Conservation (phyloP, 1,140 invertebrate genomes). For the Phortica variegata region DNA sequence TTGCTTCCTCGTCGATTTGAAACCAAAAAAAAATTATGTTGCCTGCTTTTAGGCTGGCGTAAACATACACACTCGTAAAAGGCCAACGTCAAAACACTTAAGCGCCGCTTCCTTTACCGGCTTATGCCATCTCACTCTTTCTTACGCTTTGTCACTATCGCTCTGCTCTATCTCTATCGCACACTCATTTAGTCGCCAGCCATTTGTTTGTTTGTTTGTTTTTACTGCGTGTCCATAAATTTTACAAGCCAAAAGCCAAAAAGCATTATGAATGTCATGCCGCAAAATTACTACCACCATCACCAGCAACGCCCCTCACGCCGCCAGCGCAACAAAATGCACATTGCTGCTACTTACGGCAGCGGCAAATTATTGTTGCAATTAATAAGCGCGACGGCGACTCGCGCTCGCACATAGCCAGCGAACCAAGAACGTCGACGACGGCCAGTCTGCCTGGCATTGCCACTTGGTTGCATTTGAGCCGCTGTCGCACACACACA, state of each 20-base stretch:
- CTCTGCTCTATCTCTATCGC: too few species aligned
- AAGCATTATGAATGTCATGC: slow-evolving; percentile 10
- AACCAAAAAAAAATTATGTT: too few species aligned
- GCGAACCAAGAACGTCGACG: slow-evolving; percentile 5
- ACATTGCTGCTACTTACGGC: slow-evolving; percentile 1
- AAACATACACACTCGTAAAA: too few species aligned
- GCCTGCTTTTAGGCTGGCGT: too few species aligned
- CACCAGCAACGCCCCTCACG: slow-evolving; percentile 1
- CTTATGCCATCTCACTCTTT: slow-evolving; percentile 21
- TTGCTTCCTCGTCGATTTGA: too few species aligned
- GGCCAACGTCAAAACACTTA: too few species aligned
- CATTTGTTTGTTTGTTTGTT: too few species aligned
- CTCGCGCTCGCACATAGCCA: slow-evolving; percentile 23
- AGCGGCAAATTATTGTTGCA: slow-evolving; percentile 44
- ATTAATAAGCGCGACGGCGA: slow-evolving; percentile 38
- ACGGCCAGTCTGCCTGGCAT: slow-evolving; percentile 34
- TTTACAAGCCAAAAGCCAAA: slow-evolving; percentile 18
- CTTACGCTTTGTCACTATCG: too few species aligned
- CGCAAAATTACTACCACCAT: slow-evolving; percentile 26
- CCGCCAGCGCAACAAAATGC: slow-evolving; percentile 4
- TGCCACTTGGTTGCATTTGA: slow-evolving; percentile 36
- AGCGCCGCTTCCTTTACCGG: slow-evolving; percentile 43
- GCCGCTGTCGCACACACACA: too few species aligned
- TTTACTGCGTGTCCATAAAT: slow-evolving; percentile 33
- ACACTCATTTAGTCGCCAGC: too few species aligned